phyloP scores from a whole-genome alignment of 2,888 invertebrate genomes.

The Dioctria linearis region DNA sequence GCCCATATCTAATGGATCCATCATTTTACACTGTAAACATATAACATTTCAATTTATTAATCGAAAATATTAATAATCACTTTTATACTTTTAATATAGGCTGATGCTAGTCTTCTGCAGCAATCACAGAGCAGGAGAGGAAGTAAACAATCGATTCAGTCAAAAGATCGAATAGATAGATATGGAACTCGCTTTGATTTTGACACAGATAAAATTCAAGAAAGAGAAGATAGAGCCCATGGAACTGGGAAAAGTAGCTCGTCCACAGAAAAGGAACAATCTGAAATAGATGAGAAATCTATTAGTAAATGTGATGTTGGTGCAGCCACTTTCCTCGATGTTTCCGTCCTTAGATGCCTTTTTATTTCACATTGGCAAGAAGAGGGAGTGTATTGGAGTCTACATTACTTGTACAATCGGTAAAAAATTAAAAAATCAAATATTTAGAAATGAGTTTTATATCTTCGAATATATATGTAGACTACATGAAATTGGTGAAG shows the following conservation, averaged over 20 bases:
- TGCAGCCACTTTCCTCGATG: conserved; percentile 96
- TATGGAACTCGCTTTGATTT: conserved; percentile 69
- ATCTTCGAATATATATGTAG: conserved; percentile 70
- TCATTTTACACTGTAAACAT: conserved; percentile 82
- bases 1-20: conserved; percentile 81
- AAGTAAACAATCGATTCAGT: conserved; percentile 68
- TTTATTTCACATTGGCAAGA: conserved; percentile 98
- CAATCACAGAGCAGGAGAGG: conserved; percentile 70
- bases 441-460: not conserved
- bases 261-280: conserved; percentile 84
- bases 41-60: not conserved
- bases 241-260: conserved; percentile 70
- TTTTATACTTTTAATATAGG: conserved; percentile 68
- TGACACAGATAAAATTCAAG: conserved; percentile 67
- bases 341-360: conserved; percentile 94
- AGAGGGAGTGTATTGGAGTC: conserved; percentile 97
- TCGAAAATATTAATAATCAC: not conserved
- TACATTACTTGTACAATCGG: conserved; percentile 93
- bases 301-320: conserved; percentile 74
- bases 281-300: conserved; percentile 74
- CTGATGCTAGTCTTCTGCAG: conserved; percentile 86
- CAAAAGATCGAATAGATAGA: conserved; percentile 66
- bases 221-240: conserved; percentile 65
- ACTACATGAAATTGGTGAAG: conserved; percentile 89
- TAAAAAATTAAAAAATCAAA: conserved; percentile 65